Evolutionary conservation across 2,797 vertebrate genomes (phyloP), one percentile per base, ranked within the genome.

Genomic region (Chaunax sp.): DNA sequence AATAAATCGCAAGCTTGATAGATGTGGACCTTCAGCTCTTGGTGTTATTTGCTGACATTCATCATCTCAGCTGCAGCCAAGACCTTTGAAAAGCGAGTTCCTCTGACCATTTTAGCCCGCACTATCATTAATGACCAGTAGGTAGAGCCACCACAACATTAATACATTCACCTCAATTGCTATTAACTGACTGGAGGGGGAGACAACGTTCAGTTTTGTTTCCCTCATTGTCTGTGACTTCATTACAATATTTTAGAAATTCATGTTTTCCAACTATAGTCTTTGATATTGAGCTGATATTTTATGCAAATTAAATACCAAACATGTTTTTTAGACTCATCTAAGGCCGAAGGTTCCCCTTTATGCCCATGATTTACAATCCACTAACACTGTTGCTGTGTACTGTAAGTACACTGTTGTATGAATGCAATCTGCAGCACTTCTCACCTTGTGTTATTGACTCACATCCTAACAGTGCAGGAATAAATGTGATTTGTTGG

Each of bases 401-500:
- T 62, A 50, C 18, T 23, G 51, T 20, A 74, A 35, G 33, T 55
- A 37, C 65, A 50, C 70, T 71, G 81, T 78, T 68, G 45, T 19
- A 60, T 74, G 37, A 1, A 6, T 33, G 58, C 69, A 51, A 71
- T 47, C 64, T 11, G 1, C 55, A 75, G 63, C 47, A 43, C 55
- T 63, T 68, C 69, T 79, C 77, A 85, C 74, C 71, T 86, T 78
- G 58, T 72, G 79, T 71, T 69, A 79, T 64, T 64, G 73, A 77
- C 72, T 80, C 62, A 45, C 72, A 81, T 76, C 69, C 18, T 16
- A 77, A 86, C 68, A 54, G 28, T 44, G 84, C 69, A 56, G 67
- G 80, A 90, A 85, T 87, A 87, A 89, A 92, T 81, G 81, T 81
- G 90, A 90, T 91, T 90, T 87, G 86, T 87, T 84, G 78, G 63